phyloP scores from a whole-genome alignment of 2,888 invertebrate genomes.

The Cheilosia pagana region DNA sequence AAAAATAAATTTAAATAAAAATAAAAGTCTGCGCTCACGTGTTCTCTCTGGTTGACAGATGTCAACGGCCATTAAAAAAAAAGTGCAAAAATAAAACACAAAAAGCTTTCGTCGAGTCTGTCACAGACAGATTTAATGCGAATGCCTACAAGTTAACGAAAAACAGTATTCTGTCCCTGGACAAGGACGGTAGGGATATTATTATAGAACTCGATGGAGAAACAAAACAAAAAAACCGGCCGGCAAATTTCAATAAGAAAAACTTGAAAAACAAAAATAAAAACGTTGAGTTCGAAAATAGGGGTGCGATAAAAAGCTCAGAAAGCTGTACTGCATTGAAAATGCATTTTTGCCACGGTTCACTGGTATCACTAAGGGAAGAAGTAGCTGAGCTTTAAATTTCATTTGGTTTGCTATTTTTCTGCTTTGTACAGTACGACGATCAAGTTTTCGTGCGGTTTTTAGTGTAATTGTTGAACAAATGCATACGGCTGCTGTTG shows the following conservation, averaged over 20 bases:
- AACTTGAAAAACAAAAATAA: neutral
- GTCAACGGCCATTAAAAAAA: conserved; percentile 28
- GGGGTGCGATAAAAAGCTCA: conserved; percentile 33
- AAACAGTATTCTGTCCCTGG: conserved; percentile 21
- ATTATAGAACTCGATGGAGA: conserved; percentile 4
- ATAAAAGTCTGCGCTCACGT: conserved; percentile 46
- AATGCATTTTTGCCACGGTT: conserved; percentile 37
- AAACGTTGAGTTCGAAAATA: conserved; percentile 7
- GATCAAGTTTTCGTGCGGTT: neutral
- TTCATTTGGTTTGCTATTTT: conserved; percentile 4
- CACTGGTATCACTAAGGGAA: neutral
- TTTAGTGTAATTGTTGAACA: too few species aligned
- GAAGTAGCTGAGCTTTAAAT: conserved; percentile 24
- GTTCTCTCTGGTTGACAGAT: conserved; percentile 48
- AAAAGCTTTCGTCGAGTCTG: conserved; percentile 69
- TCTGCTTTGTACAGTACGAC: conserved; percentile 5
- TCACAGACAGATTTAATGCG: too few species aligned
- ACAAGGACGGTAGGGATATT: conserved; percentile 26
- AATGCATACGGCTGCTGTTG: too few species aligned
- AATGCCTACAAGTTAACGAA: conserved; percentile 28
- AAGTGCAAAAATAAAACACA: conserved; percentile 19
- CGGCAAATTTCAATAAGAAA: conserved; percentile 35
- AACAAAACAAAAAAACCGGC: conserved; percentile 64
- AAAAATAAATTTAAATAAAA: conserved; percentile 17
- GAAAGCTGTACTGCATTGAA: conserved; percentile 53